These are phyloP conservation scores for Dastarcus helophoroides DNA, from an alignment of 2,888 invertebrate genomes.

Conservation along the genomic window DNA sequence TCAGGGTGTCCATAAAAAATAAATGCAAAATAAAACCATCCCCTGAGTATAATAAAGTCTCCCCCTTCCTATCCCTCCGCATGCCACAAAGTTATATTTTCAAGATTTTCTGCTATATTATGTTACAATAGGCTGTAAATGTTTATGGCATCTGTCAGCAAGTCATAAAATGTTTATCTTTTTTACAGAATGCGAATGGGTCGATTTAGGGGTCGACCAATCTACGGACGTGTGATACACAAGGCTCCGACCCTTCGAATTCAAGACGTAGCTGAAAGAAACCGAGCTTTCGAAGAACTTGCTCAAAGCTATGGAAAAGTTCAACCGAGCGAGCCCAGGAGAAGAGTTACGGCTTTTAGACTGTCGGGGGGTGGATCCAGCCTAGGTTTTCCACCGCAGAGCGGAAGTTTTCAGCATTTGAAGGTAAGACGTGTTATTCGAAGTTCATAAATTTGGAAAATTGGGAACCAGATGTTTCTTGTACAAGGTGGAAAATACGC, in stretches of 20 bases:
- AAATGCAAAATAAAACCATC: too few relatives aligned
- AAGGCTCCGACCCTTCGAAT: conserved; percentile 49
- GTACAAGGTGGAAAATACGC: too few relatives aligned
- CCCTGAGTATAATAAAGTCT: too few relatives aligned
- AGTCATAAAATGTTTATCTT: neutral
- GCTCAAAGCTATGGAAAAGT: conserved; percentile 41
- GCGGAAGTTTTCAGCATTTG: conserved; percentile 56
- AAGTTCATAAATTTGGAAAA: too few relatives aligned
- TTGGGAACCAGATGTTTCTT: too few relatives aligned
- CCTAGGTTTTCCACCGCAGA: conserved; percentile 43
- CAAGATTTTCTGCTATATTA: too few relatives aligned
- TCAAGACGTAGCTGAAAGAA: conserved; percentile 35
- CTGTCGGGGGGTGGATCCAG: conserved; percentile 36
- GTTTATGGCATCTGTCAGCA: neutral
- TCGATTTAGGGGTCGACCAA: conserved; percentile 41
- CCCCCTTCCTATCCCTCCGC: too few relatives aligned
- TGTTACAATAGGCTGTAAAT: too few relatives aligned
- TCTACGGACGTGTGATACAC: conserved; percentile 62
- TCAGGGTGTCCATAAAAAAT: too few relatives aligned
- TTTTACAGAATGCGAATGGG: conserved; percentile 34
- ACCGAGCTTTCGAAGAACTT: conserved; percentile 43
- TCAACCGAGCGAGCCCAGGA: conserved; percentile 28
- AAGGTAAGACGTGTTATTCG: conserved; percentile 44
- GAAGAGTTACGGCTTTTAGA: conserved; percentile 32
- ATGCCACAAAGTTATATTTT: too few relatives aligned